Conservation (phyloP, 2,888 invertebrate species). For the Lasioglossum morio region DNA sequence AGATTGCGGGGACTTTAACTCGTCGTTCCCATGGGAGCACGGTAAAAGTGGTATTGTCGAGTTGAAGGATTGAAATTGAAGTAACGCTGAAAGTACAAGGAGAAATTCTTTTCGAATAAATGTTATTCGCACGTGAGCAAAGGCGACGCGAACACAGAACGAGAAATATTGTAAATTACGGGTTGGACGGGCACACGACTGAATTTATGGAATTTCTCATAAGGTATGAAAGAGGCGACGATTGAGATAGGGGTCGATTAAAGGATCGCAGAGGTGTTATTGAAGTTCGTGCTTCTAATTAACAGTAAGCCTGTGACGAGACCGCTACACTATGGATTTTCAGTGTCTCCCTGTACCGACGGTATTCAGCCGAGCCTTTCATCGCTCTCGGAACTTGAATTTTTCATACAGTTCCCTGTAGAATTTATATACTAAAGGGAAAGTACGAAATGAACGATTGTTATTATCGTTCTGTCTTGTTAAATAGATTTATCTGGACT, state of each 20-base stretch:
- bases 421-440: background rate
- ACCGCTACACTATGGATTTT: background rate
- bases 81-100: background rate
- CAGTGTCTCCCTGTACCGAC: background rate
- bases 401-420: background rate
- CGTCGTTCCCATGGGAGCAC: background rate
- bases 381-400: background rate
- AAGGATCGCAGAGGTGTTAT: background rate
- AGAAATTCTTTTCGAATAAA: background rate
- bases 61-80: background rate
- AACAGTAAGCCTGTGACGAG: background rate
- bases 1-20: background rate
- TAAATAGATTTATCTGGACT: background rate
- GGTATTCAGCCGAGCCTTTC: background rate
- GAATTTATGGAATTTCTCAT: background rate
- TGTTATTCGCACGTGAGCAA: background rate
- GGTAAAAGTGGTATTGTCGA: background rate
- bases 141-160: background rate
- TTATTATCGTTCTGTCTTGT: background rate
- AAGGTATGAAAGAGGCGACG: background rate
- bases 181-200: background rate
- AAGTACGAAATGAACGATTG: background rate
- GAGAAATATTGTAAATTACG: background rate
- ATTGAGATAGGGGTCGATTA: slow-evolving; percentile 4
- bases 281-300: background rate